Evolutionary conservation across 2,888 invertebrate species (phyloP), one percentile per base, ranked within the genome.

Genomic region (Auanema freiburgensis): DNA sequence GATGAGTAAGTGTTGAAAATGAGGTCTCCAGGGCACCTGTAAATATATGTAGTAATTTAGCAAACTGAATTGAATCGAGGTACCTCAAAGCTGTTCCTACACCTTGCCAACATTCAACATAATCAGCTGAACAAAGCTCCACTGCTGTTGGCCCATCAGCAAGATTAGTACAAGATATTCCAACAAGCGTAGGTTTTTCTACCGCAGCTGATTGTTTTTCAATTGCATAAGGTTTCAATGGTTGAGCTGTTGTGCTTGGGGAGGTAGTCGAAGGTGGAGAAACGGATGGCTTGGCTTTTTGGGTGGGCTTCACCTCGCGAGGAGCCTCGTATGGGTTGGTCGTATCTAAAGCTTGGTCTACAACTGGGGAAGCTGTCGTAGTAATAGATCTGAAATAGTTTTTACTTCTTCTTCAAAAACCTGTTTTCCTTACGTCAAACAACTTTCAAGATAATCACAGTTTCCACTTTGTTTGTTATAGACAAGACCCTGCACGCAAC

Each of bases 1-100:
- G 63, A 66, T 11, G 41, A 52, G 56, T 70, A 69, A n/a, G 67
- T 55, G 43, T 72, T 74, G 67, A 56, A 74, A 18, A 67, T 59
- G 8, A 74, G 63, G 11, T 16, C 59, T 16, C n/a, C 54, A 33
- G 69, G 69, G 52, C 74, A 74, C 11, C 42, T 59, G 16, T 24
- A 65, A 57, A 56, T 5, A 46, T 3, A 40, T 18, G 10, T n/a
- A n/a, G n/a, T n/a, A n/a, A n/a, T n/a, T n/a, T n/a, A n/a, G n/a
- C n/a, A n/a, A n/a, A n/a, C n/a, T n/a, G n/a, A n/a, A n/a, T n/a
- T n/a, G n/a, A n/a, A n/a, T 33, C 33, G 3, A 33, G 33, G 8
- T 33, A 33, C 52, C 3, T 43, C 11, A 10, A 4, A 21, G 46
- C 16, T 14, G 44, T 21, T 41, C 63, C 53, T 8, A 21, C 14